Evolutionary conservation across 2,888 invertebrate species (phyloP).

Genomic region (Anagyrus pseudococci): DNA sequence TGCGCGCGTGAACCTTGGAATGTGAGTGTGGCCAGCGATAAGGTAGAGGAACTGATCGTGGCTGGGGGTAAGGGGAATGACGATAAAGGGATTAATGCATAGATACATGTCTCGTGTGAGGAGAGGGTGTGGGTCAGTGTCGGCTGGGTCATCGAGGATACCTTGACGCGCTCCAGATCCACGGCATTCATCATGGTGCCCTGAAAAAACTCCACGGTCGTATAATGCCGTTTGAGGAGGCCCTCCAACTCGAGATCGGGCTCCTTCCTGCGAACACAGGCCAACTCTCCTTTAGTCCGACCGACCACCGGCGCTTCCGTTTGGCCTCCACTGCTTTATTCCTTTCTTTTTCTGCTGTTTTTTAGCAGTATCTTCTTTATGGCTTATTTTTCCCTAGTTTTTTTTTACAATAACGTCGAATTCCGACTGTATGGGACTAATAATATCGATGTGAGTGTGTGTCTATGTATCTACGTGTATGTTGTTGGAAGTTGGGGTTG

Average conservation of each 20-base stretch:
- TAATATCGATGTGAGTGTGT: no score
- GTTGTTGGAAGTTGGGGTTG: no score
- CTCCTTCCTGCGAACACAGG: constrained; percentile 87
- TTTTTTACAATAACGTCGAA: no score
- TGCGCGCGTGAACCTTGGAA: no score
- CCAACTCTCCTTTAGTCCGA: constrained; percentile 54
- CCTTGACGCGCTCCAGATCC: constrained; percentile 99
- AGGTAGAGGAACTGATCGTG: no score
- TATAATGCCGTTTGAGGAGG: constrained; percentile 99
- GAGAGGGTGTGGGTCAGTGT: background rate
- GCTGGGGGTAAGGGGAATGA: background rate
- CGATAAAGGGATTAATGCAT: background rate
- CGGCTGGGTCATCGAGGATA: constrained; percentile 65
- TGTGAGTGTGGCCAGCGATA: no score
- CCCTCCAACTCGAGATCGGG: constrained; percentile 99
- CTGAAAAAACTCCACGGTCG: constrained; percentile 99
- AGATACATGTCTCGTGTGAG: constrained; percentile 4
- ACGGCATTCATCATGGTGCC: constrained; percentile 99
- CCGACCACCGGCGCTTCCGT: constrained; percentile 38
- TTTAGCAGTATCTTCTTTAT: no score
- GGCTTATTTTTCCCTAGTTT: no score
- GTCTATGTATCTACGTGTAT: no score
- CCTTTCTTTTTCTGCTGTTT: constrained; percentile 8
- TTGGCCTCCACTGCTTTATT: constrained; percentile 10
- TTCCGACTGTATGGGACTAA: no score